These are phyloP conservation scores for Anser brachyrhynchus DNA, from an alignment of 2,113 vertebrate species.

Conservation along the genomic window DNA sequence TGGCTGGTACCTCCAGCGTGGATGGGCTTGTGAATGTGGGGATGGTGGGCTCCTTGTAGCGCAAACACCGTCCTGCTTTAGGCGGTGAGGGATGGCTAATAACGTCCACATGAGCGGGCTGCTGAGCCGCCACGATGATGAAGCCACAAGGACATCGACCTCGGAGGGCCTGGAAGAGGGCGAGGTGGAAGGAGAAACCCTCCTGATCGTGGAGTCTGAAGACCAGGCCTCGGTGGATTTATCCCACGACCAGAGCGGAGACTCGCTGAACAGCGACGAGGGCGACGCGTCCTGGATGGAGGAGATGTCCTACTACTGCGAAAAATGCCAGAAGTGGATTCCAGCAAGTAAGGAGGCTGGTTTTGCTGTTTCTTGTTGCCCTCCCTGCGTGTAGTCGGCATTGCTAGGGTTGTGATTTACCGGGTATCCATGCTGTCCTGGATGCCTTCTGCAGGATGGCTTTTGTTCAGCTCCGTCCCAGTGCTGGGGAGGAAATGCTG, in stretches of 20 bases:
- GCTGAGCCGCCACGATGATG: constrained; percentile 82
- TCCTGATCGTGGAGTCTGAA: constrained; percentile 94
- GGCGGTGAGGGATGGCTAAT: constrained; percentile 83
- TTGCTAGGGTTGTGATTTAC: background rate
- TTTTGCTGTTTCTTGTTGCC: background rate
- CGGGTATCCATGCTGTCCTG: background rate
- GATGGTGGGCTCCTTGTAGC: background rate
- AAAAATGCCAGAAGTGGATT: constrained; percentile 97
- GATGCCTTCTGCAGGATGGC: rapidly evolving
- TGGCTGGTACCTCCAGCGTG: background rate
- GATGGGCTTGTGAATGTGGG: background rate
- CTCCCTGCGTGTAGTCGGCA: background rate
- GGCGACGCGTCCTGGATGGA: constrained; percentile 90
- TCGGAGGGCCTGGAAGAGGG: constrained; percentile 96
- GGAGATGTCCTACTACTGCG: constrained; percentile 94
- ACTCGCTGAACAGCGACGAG: constrained; percentile 93
- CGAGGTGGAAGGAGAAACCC: constrained; percentile 95
- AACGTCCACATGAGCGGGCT: constrained; percentile 79
- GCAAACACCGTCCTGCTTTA: background rate
- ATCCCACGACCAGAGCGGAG: constrained; percentile 95
- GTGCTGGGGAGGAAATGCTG: background rate
- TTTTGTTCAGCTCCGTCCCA: background rate
- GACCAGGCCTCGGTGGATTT: constrained; percentile 95
- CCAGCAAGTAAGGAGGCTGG: constrained; percentile 83
- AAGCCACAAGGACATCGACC: constrained; percentile 87